These are phyloP conservation scores for Romanogobio albipinnatus DNA, from an alignment of 2,113 vertebrate genomes.

Conservation along the genomic window DNA sequence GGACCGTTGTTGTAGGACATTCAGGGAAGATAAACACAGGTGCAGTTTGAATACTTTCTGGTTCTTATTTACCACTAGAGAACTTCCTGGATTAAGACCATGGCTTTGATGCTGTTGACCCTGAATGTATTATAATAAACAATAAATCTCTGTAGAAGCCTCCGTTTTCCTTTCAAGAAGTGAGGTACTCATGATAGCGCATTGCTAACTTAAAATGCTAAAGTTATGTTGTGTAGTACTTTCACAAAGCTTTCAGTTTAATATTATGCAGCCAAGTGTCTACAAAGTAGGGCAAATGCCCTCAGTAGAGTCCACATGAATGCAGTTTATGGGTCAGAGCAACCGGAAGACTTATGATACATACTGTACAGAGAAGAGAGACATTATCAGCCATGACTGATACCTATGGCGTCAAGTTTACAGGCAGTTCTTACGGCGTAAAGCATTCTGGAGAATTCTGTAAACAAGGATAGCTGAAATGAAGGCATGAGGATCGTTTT, in stretches of 20 bases:
- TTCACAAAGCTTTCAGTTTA: not conserved
- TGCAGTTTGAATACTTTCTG: not conserved
- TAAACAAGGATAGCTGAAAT: slow-evolving; percentile 39
- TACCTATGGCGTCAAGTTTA: slow-evolving; percentile 15
- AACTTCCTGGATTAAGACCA: not conserved
- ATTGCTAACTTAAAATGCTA: not conserved
- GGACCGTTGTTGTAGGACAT: not conserved
- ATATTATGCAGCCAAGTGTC: not conserved
- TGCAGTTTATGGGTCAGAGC: slow-evolving; percentile 13
- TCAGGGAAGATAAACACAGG: not conserved
- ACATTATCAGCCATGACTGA: slow-evolving; percentile 20
- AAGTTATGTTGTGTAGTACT: not conserved
- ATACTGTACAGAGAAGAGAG: slow-evolving; percentile 23
- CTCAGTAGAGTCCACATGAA: not conserved
- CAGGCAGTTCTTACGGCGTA: slow-evolving; percentile 16
- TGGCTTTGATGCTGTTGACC: slow-evolving; percentile 38
- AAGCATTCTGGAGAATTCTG: slow-evolving; percentile 16
- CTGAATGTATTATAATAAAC: slow-evolving; percentile 12
- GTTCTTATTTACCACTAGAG: not conserved
- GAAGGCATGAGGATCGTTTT: slow-evolving; percentile 25
- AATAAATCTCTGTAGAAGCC: slow-evolving; percentile 14
- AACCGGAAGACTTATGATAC: slow-evolving; percentile 57
- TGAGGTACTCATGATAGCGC: slow-evolving; percentile 10
- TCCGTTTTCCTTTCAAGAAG: not conserved
- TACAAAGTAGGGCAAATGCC: not conserved